A percentile compares a stretch with the other conserved stretches of the same genome.
Evolutionary conservation across 2,888 invertebrate species (phyloP).

Genomic region (Laspeyria flexula): DNA sequence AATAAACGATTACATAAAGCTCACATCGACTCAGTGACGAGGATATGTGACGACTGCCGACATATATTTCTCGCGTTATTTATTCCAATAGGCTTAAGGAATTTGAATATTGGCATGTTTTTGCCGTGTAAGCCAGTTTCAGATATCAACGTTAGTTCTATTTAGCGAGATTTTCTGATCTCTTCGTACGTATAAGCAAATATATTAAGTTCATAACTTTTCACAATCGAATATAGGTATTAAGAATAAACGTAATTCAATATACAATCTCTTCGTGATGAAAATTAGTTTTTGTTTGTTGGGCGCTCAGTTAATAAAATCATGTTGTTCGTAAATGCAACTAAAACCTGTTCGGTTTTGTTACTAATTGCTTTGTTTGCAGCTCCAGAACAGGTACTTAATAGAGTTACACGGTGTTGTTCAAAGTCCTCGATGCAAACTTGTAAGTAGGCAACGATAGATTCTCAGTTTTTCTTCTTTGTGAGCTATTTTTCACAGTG

Average conservation of each 20-base stretch:
- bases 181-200: slow-evolving; percentile 5
- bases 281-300: slow-evolving; percentile 38
- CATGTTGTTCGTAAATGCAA: slow-evolving; percentile 30
- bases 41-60: not conserved
- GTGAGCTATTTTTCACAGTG: slow-evolving; percentile 41
- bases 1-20: slow-evolving; percentile 4
- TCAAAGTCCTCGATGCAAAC: slow-evolving; percentile 27
- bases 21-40: not conserved
- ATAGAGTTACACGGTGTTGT: slow-evolving; percentile 24
- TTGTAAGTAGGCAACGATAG: slow-evolving; percentile 31
- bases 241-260: slow-evolving; percentile 23
- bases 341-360: slow-evolving; percentile 26
- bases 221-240: slow-evolving; percentile 16
- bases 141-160: slow-evolving; percentile 22
- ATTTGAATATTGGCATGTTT: slow-evolving; percentile 33
- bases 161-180: slow-evolving; percentile 30
- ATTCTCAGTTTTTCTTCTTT: slow-evolving; percentile 42
- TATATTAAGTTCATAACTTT: too few relatives aligned
- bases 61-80: slow-evolving; percentile 21
- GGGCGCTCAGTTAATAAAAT: slow-evolving; percentile 30
- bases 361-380: slow-evolving; percentile 33
- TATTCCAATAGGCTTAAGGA: slow-evolving; percentile 20
- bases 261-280: slow-evolving; percentile 27
- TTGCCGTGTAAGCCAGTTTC: slow-evolving; percentile 18
- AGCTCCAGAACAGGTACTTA: slow-evolving; percentile 16